Evolutionary conservation across 2,113 vertebrate genomes (phyloP).

Genomic region (Dolichallabes microphthalmus): DNA sequence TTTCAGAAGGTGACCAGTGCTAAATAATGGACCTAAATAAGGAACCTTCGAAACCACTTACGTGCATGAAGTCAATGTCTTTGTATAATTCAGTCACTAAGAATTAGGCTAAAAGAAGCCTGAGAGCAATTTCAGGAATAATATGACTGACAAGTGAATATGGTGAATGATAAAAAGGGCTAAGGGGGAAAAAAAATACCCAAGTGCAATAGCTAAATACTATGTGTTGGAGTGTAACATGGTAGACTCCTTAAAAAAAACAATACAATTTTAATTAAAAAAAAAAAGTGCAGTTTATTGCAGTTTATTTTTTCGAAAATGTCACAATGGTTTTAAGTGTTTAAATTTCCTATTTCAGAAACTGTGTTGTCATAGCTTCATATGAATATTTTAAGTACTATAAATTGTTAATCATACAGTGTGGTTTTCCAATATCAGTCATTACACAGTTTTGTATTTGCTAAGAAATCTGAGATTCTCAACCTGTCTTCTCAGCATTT

Average conservation of each 20-base stretch:
- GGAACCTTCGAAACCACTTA: background rate
- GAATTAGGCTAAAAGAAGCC: background rate
- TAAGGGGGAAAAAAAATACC: background rate
- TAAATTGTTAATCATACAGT: constrained; percentile 31
- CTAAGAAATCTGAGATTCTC: constrained; percentile 23
- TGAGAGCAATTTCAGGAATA: background rate
- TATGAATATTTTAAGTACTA: background rate
- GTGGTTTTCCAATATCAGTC: constrained; percentile 45
- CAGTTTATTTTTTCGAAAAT: background rate
- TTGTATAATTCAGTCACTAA: background rate
- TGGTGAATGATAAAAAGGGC: background rate
- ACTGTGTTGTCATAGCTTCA: background rate
- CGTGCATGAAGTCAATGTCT: background rate
- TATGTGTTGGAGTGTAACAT: background rate
- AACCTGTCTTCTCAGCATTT: constrained; percentile 42
- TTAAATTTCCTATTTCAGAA: background rate
- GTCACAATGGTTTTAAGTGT: background rate
- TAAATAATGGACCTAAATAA: constrained; percentile 23
- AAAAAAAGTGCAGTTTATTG: too few species aligned
- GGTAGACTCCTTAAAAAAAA: background rate
- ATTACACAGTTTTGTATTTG: constrained; percentile 29
- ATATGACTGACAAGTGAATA: background rate
- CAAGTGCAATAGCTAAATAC: background rate
- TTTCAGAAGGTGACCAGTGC: background rate
- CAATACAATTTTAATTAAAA: too few species aligned